Evolutionary conservation across 2,888 invertebrate genomes (phyloP).

Genomic region (Abscondita cerata): DNA sequence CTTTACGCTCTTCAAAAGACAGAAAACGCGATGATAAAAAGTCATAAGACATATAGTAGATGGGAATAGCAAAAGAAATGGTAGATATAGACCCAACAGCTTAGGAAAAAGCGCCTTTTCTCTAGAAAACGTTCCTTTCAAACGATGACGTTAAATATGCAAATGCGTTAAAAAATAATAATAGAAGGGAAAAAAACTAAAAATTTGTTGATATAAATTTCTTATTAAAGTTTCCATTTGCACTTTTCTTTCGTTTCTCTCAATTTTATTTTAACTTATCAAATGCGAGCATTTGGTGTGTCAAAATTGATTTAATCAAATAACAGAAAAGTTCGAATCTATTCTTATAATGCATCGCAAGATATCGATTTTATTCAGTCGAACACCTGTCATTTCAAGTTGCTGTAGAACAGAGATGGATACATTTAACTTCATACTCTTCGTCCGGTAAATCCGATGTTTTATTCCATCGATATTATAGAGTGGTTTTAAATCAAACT

Average conservation of each 20-base stretch:
- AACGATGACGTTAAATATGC: conserved; percentile 31
- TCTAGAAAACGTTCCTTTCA: conserved; percentile 13
- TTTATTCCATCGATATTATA: too few species aligned
- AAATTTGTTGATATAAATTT: conserved; percentile 1
- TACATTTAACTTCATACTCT: not conserved
- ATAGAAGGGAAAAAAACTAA: not conserved
- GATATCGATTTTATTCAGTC: conserved; percentile 1
- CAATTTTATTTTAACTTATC: not conserved
- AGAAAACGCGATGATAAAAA: conserved; percentile 43
- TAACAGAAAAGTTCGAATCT: not conserved
- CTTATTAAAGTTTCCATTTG: conserved; percentile 3
- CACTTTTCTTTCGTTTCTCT: not conserved
- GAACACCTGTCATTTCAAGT: conserved; percentile 9
- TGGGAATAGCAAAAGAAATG: conserved; percentile 35
- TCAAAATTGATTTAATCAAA: conserved; percentile 7
- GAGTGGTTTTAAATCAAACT: too few species aligned
- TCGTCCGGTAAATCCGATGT: too few species aligned
- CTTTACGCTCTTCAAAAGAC: conserved; percentile 43
- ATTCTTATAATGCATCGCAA: not conserved
- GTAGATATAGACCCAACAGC: conserved; percentile 25
- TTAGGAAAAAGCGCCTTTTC: conserved; percentile 28
- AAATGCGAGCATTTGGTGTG: not conserved
- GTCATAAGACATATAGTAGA: conserved; percentile 42
- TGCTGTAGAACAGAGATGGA: conserved; percentile 1
- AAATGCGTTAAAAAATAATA: conserved; percentile 25